Evolutionary conservation across 2,888 invertebrate genomes (phyloP).

Genomic region (Mellilla xanthometata): DNA sequence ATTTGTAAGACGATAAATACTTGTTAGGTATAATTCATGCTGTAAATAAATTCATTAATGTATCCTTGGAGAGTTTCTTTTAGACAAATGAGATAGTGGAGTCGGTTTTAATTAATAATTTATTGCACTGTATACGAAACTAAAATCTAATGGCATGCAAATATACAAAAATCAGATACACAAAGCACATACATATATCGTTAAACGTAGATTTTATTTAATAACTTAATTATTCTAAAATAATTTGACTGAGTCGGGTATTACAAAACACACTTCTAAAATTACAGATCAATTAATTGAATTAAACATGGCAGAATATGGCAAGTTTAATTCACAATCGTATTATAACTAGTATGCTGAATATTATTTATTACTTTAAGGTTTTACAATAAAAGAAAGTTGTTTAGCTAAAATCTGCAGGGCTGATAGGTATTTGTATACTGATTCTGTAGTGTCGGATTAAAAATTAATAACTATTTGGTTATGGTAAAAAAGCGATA

Average conservation of each 20-base stretch:
- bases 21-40: constrained; percentile 32
- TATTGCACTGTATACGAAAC: constrained; percentile 20
- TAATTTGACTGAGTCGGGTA: constrained; percentile 26
- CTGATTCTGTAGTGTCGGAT: too few species aligned
- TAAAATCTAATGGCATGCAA: constrained; percentile 24
- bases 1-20: constrained; percentile 22
- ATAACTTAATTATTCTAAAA: constrained; percentile 56
- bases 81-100: constrained; percentile 7
- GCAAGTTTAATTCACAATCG: constrained; percentile 71
- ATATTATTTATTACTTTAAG: too few species aligned
- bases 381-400: too few species aligned
- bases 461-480: too few species aligned
- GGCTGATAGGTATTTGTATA: too few species aligned
- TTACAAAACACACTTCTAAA: constrained; percentile 3
- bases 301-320: constrained; percentile 77
- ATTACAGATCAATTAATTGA: constrained; percentile 38
- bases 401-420: too few species aligned
- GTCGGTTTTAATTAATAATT: constrained; percentile 19
- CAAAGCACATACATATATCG: constrained; percentile 27
- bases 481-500: too few species aligned
- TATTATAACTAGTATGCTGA: constrained; percentile 1
- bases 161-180: constrained; percentile 29
- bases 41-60: constrained; percentile 64
- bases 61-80: constrained; percentile 26
- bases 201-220: constrained; percentile 24